Percentiles rank a stretch among this genome's conserved stretches.
Conservation (phyloP, 2,113 vertebrate genomes). For the Platysteira castanea region DNA sequence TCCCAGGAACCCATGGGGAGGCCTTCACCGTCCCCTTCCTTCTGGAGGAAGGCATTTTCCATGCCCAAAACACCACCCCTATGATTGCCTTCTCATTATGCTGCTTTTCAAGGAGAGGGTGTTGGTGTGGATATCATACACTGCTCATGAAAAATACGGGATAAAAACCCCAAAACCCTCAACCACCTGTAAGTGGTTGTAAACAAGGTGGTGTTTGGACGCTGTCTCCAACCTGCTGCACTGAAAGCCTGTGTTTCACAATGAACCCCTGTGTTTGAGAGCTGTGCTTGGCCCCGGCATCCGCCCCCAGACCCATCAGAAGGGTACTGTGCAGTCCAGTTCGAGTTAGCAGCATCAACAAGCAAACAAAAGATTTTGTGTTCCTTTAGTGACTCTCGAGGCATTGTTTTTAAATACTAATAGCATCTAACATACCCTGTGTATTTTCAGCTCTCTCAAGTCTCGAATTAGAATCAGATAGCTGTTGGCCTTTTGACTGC, state of each 20-base stretch:
- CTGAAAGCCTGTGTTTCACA: background rate
- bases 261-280: background rate
- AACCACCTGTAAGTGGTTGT: background rate
- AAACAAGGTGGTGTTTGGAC: background rate
- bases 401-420: constrained; percentile 52
- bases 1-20: background rate
- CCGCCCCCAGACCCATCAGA: background rate
- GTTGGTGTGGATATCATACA: accelerated
- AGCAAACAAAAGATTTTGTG: background rate
- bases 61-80: background rate
- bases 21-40: background rate
- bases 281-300: accelerated
- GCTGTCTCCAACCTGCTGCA: background rate
- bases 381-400: constrained; percentile 21
- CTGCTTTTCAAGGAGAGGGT: background rate
- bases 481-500: constrained; percentile 48
- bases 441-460: constrained; percentile 47
- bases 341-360: background rate
- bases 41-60: background rate
- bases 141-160: background rate
- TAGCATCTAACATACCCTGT: background rate
- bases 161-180: background rate
- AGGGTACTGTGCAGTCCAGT: background rate
- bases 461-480: constrained; percentile 63
- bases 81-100: accelerated